Conservation (phyloP, 2,888 invertebrate genomes). For the Ecdyonurus torrentis region DNA sequence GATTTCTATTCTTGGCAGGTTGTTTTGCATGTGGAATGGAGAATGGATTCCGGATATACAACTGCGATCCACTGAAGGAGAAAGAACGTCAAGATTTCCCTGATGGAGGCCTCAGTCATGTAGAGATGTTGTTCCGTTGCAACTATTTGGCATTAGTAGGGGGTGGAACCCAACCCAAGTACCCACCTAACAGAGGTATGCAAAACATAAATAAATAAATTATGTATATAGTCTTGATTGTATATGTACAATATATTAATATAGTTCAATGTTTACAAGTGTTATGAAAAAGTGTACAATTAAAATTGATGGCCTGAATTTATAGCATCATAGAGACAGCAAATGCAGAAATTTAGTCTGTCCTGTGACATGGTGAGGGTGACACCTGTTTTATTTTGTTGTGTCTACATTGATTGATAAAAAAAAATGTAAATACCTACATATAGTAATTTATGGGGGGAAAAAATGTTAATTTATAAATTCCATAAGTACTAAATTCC, state of each 20-base stretch:
- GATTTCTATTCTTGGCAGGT: conserved; percentile 36
- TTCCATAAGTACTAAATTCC: too few species aligned
- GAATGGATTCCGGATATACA: conserved; percentile 91
- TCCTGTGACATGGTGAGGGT: too few species aligned
- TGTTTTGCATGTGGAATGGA: conserved; percentile 97
- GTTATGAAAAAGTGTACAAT: too few species aligned
- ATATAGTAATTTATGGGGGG: too few species aligned
- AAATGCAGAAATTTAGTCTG: too few species aligned
- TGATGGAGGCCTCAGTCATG: conserved; percentile 83
- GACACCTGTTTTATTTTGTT: too few species aligned
- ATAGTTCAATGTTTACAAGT: not conserved
- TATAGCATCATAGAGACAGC: not conserved
- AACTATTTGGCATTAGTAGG: conserved; percentile 94
- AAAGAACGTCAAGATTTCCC: conserved; percentile 89
- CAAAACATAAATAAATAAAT: too few species aligned
- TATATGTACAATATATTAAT: not conserved
- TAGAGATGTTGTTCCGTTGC: conserved; percentile 96
- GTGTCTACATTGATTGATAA: too few species aligned
- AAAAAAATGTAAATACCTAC: too few species aligned
- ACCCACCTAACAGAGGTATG: conserved; percentile 73
- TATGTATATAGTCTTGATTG: too few species aligned
- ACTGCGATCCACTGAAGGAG: conserved; percentile 92
- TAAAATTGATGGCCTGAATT: too few species aligned
- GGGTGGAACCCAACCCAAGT: conserved; percentile 79
- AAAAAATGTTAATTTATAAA: too few species aligned